Evolutionary conservation across 2,797 vertebrate species (phyloP), one percentile per base, ranked within the genome.

Genomic region (Melanotaenia pygmaea): DNA sequence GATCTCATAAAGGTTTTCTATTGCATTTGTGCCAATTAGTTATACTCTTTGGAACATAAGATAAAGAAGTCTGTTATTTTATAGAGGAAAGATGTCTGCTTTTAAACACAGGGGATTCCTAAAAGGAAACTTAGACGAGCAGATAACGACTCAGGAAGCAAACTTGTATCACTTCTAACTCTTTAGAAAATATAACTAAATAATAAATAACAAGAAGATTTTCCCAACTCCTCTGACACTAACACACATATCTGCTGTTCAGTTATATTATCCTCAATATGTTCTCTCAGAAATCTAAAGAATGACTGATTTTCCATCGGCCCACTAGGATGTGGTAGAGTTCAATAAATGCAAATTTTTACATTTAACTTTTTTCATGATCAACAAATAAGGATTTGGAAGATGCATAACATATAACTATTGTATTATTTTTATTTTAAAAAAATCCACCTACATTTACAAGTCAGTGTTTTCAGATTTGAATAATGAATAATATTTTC

Each of bases 281-380:
- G 6, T 43, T 30, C 45, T 63, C 37, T 54, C 9, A 30, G 28
- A 47, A 28, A 28, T 50, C 38, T 74, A 28, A 59, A 45, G 20
- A 37, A 53, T 64, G 26, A 26, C 30, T 65, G 10, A 34, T 79
- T 30, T 57, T 47, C 50, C 65, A 18, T 66, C 10, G 1, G 12
- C 54, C 90, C 89, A 86, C 76, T 67, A 84, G 88, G 58, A 11
- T 7, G 80, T 81, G 87, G 86, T 70, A 88, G 66, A 81, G 73
- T 50, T 70, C 50, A 70, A 76, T 12, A 59, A 70, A 66, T 79
- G 4, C 57, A 45, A 0, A 12, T 45, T 57, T 58, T 34, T 4
- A 3, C 53, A 1, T 20, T 12, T 26, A 5, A 0, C 58, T 38
- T 34, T 0, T 2, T 58, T 45, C 0, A 0, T 47, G 18, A 38